Evolutionary conservation across 2,888 invertebrate species (phyloP), one percentile per base, ranked within the genome.

Genomic region (Synanthedon andrenaeformis): DNA sequence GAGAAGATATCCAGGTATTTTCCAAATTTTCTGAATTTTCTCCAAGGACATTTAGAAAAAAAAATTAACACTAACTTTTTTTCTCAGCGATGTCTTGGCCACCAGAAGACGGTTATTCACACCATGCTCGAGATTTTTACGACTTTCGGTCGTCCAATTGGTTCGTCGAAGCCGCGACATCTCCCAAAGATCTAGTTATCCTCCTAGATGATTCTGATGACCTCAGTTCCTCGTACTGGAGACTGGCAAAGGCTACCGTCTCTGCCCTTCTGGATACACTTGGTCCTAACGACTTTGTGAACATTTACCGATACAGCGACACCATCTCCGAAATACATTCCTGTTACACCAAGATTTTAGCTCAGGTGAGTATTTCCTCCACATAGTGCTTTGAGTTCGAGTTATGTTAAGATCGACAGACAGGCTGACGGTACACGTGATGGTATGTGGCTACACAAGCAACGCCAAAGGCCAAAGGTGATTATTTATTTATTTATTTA

Each of bases 91-190:
- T 94, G 72, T 92, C 94, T 17, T 95, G 95, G 95, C 94, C 94
- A 14, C 94, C 94, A 23, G 92, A 93, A 78, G 93, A 93, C 63
- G 91, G 92, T 52, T 91, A 92, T 62, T 93, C 95, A 52, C 89
- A 93, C 67, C 95, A 93, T 72, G 94, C 91, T 62, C 91, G 94
- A 55, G 91, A 92, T 60, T 92, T 98, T 69, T 97, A 97, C 87
- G 99, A 99, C 86, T 98, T 97, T 74, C 92, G 98, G 42, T 92
- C 95, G 11, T 93, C 96, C 50, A 93, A 95, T 67, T 98, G 98
- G 98, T 99, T 98, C 80, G 95, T 99, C 11, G 95, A 96, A 65
- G 98, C 98, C 0, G 98, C 98, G 12, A 97, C 97, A 5, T 97
- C 97, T 57, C 97, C 99, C 0, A 99, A 99, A 80, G 99, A 99